Percentiles rank a stretch among this genome's conserved stretches.
These are phyloP conservation scores for Himalopsyche kuldschensis DNA, from an alignment of 2,888 invertebrate genomes.

Conservation along the genomic window DNA sequence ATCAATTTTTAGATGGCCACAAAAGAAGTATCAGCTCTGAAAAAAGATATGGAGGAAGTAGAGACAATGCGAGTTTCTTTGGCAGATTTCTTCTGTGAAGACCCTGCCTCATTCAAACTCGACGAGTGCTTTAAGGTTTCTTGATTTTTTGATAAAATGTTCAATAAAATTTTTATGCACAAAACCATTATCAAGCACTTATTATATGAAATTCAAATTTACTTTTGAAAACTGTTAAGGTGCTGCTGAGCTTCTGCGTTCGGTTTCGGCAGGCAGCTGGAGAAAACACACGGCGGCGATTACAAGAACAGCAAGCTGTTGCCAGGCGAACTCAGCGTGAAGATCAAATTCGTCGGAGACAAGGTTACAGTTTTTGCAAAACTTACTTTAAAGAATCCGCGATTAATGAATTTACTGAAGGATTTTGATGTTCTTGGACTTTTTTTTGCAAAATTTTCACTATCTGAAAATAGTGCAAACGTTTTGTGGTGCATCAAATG, in stretches of 20 bases:
- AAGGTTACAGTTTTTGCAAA: slow-evolving; percentile 50
- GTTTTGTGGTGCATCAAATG: too few relatives aligned
- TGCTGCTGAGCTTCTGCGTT: slow-evolving; percentile 80
- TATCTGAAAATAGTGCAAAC: too few relatives aligned
- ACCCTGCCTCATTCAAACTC: slow-evolving; percentile 82
- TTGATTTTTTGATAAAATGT: not conserved
- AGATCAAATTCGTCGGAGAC: slow-evolving; percentile 66
- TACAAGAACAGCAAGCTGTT: slow-evolving; percentile 85
- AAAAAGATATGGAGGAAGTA: slow-evolving; percentile 80
- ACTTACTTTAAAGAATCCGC: too few relatives aligned
- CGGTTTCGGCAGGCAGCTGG: slow-evolving; percentile 81
- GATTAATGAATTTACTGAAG: too few relatives aligned
- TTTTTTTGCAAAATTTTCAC: too few relatives aligned
- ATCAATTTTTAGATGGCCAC: slow-evolving; percentile 67
- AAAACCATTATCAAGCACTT: not conserved
- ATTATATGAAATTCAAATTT: not conserved
- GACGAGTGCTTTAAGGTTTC: slow-evolving; percentile 88
- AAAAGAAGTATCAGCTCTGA: slow-evolving; percentile 74
- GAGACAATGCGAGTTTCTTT: slow-evolving; percentile 78
- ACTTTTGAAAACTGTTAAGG: slow-evolving; percentile 43
- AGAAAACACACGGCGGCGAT: slow-evolving; percentile 81
- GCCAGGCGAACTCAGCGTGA: slow-evolving; percentile 75
- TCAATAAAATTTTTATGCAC: not conserved
- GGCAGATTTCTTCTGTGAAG: slow-evolving; percentile 94
- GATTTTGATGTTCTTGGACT: too few relatives aligned